Evolutionary conservation across 2,113 vertebrate genomes (phyloP).

Genomic region (Chionodraco myersi): DNA sequence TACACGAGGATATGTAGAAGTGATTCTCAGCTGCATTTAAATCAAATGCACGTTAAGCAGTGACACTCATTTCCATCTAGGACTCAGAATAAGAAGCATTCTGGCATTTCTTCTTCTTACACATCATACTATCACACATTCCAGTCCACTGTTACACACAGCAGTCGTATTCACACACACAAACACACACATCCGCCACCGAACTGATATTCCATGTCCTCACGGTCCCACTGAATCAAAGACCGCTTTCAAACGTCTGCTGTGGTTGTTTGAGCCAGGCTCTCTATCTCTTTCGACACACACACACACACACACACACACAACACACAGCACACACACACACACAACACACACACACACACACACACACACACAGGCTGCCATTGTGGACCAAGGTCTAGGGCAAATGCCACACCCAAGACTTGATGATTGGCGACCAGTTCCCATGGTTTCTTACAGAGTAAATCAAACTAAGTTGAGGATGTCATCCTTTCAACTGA

Average conservation of each 20-base stretch:
- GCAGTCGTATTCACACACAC: conserved; percentile 41
- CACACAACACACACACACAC: conserved; percentile 22
- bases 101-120: conserved; percentile 32
- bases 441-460: conserved; percentile 33
- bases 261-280: conserved; percentile 37
- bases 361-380: conserved; percentile 41
- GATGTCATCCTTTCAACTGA: conserved; percentile 30
- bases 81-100: conserved; percentile 1
- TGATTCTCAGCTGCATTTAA: background rate
- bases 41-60: conserved; percentile 12
- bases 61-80: conserved; percentile 18
- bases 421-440: conserved; percentile 17
- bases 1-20: too few species aligned
- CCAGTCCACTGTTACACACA: conserved; percentile 40
- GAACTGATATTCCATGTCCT: conserved; percentile 62
- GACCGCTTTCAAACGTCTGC: conserved; percentile 57
- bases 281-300: conserved; percentile 33
- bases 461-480: conserved; percentile 31
- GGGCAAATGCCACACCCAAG: conserved; percentile 43
- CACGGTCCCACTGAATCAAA: conserved; percentile 54
- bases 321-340: background rate
- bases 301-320: conserved; percentile 7
- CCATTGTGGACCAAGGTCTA: conserved; percentile 59
- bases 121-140: conserved; percentile 48
- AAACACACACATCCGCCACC: conserved; percentile 41